Evolutionary conservation across 2,113 vertebrate genomes (phyloP).

Genomic region (rat (Rattus norvegicus)): DNA sequence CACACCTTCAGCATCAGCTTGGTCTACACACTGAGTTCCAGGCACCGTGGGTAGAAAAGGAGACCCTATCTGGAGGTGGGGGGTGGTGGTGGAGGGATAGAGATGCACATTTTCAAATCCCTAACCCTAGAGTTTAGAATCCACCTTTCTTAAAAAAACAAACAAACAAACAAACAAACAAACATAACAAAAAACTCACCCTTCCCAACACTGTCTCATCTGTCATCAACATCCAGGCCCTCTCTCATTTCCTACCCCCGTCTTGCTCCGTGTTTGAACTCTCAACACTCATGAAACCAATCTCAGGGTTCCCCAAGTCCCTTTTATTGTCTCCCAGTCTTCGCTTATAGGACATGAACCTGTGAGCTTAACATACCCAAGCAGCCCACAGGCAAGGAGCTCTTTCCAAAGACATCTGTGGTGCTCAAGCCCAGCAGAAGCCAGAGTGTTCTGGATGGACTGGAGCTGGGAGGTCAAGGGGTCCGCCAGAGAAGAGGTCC

Average conservation of each 20-base stretch:
- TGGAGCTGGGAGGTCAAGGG: neutral
- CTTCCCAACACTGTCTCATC: neutral
- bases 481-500: neutral
- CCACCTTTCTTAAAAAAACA: neutral
- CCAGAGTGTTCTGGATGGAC: neutral
- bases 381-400: neutral
- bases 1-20: neutral
- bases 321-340: neutral
- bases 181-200: neutral
- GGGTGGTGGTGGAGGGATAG: fast-evolving
- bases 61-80: neutral
- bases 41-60: neutral
- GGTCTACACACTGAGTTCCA: too few relatives aligned
- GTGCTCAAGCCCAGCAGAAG: neutral
- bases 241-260: neutral
- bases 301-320: neutral
- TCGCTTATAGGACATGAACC: neutral
- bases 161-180: too few relatives aligned
- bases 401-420: neutral
- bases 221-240: neutral
- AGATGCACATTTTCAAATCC: neutral
- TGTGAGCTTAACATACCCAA: neutral
- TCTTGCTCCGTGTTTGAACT: neutral
- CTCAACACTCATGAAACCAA: neutral
- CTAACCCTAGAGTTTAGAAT: neutral